Evolutionary conservation across 2,888 invertebrate genomes (phyloP), one percentile per base, ranked within the genome.

Genomic region (Aspidiotus destructor): DNA sequence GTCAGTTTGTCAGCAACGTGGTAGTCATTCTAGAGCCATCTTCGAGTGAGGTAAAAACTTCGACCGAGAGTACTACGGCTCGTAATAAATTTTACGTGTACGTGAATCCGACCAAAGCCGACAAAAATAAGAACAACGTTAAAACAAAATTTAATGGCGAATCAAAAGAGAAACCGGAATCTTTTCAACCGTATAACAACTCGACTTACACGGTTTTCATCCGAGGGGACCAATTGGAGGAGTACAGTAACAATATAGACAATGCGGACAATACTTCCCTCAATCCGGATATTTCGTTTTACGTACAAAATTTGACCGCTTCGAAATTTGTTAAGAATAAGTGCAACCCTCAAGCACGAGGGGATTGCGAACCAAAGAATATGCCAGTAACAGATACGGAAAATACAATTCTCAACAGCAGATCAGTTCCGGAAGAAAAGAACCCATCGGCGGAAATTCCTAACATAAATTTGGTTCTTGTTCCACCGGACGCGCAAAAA

Each of bases 21-120:
- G 69, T 71, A 13, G 70, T 71, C 15, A 71, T 71, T 53, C 68
- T 70, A 5, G 69, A 70, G 9, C 71, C 70, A 15, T 54, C 70
- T 1, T 65, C 69, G 15, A 65, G 41, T 44, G 70, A 71, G 53
- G 62, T 64, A 11, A 13, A 44, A 41, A 2, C 15, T 61, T 44
- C 69, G 8, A 42, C 69, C 11, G 41, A 9, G 13, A 54, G 41
- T 8, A 41, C 41, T n/a, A 53, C 41, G 8, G 55, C 41, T 57
- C 42, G 42, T 42, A 58, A 58, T 9, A 67, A 67, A 52, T 67
- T 67, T 11, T 67, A 67, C 60, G 67, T 67, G n/a, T 67, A 67
- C 41, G 67, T 67, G 0, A 67, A 67, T n/a, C 69, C 62, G 8
- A 62, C 69, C 11, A 53, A 15, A 8, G 40, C 44, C 3, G 52